These are phyloP conservation scores for Drosophila ambigua DNA, from an alignment of 1,140 invertebrate species.

Conservation along the genomic window DNA sequence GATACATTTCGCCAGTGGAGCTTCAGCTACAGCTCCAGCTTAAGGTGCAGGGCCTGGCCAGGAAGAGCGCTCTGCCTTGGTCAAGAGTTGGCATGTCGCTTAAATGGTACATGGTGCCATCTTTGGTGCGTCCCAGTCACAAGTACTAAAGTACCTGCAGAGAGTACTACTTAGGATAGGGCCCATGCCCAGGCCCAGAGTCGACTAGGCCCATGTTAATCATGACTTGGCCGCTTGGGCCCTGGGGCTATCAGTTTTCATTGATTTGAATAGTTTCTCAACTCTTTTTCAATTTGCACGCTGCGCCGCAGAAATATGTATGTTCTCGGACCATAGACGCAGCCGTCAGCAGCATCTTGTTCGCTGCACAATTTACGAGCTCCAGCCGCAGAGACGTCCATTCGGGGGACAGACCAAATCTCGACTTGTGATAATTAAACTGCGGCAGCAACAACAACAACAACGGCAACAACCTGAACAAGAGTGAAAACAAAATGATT, in stretches of 20 bases:
- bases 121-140: constrained; percentile 46
- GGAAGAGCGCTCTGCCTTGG: constrained; percentile 17
- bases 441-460: constrained; percentile 42
- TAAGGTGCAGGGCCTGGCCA: constrained; percentile 23
- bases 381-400: neutral
- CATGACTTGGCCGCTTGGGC: constrained; percentile 57
- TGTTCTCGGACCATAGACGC: constrained; percentile 8
- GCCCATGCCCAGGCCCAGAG: neutral
- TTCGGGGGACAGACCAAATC: constrained; percentile 57
- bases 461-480: neutral
- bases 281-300: constrained; percentile 68
- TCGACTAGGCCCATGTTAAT: constrained; percentile 61
- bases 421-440: constrained; percentile 75
- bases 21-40: constrained; percentile 4
- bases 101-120: constrained; percentile 77
- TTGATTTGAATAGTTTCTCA: constrained; percentile 75
- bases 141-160: neutral
- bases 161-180: constrained; percentile 23
- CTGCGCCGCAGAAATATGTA: constrained; percentile 42
- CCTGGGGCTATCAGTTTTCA: constrained; percentile 74
- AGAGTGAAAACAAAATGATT: constrained; percentile 77
- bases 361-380: constrained; percentile 69
- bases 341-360: constrained; percentile 59
- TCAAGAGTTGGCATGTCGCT: constrained; percentile 81
- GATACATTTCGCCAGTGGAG: constrained; percentile 60